A percentile compares a stretch with the other conserved stretches of the same genome.
These are phyloP conservation scores for Cyprinodon brontotheroides DNA, from an alignment of 2,113 vertebrate species.

Conservation along the genomic window DNA sequence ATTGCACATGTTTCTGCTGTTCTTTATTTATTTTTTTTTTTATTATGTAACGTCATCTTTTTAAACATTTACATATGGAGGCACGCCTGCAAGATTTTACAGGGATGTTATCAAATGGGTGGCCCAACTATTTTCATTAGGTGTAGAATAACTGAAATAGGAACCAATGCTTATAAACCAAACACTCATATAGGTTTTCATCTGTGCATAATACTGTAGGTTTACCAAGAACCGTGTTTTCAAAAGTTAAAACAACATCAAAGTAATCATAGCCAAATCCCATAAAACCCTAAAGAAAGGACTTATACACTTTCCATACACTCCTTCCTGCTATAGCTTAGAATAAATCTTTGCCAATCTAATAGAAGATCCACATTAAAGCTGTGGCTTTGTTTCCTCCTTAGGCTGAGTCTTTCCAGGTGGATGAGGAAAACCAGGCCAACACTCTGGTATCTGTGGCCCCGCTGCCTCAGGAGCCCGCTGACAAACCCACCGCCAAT, in stretches of 20 bases:
- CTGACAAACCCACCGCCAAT: constrained; percentile 84
- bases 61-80: constrained; percentile 50
- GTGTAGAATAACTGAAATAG: constrained; percentile 2
- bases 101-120: constrained; percentile 2
- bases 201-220: background rate
- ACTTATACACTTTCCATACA: constrained; percentile 20
- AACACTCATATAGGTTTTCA: background rate
- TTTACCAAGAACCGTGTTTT: background rate
- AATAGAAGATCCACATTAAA: background rate
- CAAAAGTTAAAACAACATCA: background rate
- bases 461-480: constrained; percentile 74
- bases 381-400: constrained; percentile 8
- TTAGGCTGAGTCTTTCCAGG: constrained; percentile 85
- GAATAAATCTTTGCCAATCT: background rate
- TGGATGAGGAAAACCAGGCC: constrained; percentile 86
- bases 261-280: constrained; percentile 33
- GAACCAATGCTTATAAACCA: background rate
- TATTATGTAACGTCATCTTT: constrained; percentile 45
- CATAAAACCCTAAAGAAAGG: constrained; percentile 40
- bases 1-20: constrained; percentile 57
- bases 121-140: background rate
- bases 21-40: constrained; percentile 10
- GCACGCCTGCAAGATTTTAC: constrained; percentile 43
- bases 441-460: constrained; percentile 84
- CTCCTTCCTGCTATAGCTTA: background rate